phyloP scores from a whole-genome alignment of 2,113 vertebrate species.

The Caranx ignobilis region DNA sequence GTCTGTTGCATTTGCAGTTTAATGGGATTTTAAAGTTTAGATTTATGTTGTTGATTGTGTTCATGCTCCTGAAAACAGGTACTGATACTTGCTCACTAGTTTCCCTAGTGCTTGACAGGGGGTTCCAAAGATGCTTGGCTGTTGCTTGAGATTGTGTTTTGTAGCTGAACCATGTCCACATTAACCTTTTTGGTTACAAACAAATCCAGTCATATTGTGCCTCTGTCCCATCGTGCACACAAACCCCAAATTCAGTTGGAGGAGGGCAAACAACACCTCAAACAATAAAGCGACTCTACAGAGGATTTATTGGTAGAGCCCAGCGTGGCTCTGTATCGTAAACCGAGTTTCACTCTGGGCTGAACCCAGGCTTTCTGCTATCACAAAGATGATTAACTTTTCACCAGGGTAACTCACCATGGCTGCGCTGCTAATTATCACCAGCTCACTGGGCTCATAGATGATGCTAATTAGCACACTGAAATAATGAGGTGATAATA shows the following conservation, averaged over 20 bases:
- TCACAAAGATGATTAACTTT: neutral
- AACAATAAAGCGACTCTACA: neutral
- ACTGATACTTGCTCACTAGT: neutral
- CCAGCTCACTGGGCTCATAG: neutral
- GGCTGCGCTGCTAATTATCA: neutral
- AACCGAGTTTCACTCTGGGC: conserved; percentile 11
- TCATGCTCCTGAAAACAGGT: neutral
- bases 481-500: neutral
- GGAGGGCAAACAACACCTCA: neutral
- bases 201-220: neutral
- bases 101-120: neutral
- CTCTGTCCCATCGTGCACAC: neutral
- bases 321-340: neutral
- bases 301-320: neutral
- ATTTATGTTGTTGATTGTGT: neutral
- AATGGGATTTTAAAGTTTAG: neutral
- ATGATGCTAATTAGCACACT: no score
- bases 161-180: neutral
- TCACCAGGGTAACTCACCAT: neutral
- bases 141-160: no score
- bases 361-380: neutral
- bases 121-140: neutral
- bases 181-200: neutral
- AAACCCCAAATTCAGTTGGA: neutral
- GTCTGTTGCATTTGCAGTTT: conserved; percentile 6